These are phyloP conservation scores for Plebejus argus DNA, from an alignment of 2,888 invertebrate genomes.

Conservation along the genomic window DNA sequence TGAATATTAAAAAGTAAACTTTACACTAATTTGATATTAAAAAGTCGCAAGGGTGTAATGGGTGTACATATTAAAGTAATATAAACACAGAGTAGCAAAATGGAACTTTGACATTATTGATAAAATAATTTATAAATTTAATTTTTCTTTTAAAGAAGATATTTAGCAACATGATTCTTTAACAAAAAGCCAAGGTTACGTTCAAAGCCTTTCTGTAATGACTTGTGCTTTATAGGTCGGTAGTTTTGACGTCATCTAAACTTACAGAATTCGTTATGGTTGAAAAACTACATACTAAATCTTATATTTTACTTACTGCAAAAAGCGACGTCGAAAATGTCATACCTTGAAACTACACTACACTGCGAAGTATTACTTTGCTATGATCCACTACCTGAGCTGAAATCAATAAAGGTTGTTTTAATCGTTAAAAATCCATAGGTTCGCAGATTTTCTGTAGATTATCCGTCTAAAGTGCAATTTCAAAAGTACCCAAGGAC, in stretches of 20 bases:
- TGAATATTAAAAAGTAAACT: too few species aligned
- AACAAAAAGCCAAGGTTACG: background rate
- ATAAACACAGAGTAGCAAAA: too few species aligned
- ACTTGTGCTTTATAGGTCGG: constrained; percentile 10
- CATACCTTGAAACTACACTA: too few species aligned
- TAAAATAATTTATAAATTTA: too few species aligned
- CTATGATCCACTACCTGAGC: background rate
- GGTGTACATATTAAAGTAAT: too few species aligned
- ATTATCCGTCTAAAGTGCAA: constrained; percentile 7
- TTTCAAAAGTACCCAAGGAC: constrained; percentile 14
- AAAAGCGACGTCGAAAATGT: background rate
- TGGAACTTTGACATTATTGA: too few species aligned
- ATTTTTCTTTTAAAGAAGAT: background rate
- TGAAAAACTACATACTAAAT: background rate
- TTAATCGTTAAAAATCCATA: background rate
- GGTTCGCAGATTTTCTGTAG: background rate
- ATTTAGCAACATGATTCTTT: background rate
- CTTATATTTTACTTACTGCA: background rate
- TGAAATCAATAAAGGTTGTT: background rate
- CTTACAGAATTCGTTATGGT: background rate
- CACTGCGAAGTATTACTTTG: background rate
- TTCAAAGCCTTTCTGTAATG: background rate
- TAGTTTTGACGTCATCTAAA: background rate
- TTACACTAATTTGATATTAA: too few species aligned
- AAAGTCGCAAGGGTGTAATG: too few species aligned